Evolutionary conservation across 2,888 invertebrate species (phyloP).

Genomic region (Perizoma flavofasciatum): DNA sequence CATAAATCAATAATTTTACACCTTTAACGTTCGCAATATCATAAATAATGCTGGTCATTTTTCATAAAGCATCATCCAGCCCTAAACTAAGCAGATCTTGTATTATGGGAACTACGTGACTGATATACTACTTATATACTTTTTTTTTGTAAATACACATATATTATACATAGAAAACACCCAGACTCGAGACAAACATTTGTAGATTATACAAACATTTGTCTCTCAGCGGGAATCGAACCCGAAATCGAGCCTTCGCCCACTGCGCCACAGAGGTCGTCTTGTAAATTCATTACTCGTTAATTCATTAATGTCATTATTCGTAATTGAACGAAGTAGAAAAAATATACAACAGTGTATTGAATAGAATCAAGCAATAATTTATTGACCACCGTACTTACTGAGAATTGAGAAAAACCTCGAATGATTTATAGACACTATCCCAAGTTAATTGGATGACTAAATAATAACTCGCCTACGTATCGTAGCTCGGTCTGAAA

Average conservation of each 20-base stretch:
- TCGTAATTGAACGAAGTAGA: conserved; percentile 4
- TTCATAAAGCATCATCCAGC: too few relatives aligned
- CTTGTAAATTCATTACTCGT: conserved; percentile 7
- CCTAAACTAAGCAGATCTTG: too few relatives aligned
- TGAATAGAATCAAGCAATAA: conserved; percentile 11
- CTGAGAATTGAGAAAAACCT: conserved; percentile 19
- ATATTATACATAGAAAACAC: too few relatives aligned
- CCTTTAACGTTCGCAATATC: too few relatives aligned
- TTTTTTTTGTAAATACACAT: background rate
- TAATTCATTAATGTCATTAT: too few relatives aligned
- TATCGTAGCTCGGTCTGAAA: background rate
- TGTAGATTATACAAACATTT: too few relatives aligned
- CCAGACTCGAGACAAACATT: too few relatives aligned
- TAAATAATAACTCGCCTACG: background rate
- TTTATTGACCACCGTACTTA: conserved; percentile 14
- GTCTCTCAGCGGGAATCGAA: too few relatives aligned
- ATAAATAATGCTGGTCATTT: too few relatives aligned
- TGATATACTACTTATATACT: too few relatives aligned
- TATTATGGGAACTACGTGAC: too few relatives aligned
- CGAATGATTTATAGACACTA: conserved; percentile 14
- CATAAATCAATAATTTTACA: conserved; percentile 20
- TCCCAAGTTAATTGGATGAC: conserved; percentile 17
- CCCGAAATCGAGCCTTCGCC: too few relatives aligned
- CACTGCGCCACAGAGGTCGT: background rate
- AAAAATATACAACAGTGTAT: conserved; percentile 10